Percentiles rank a stretch among this genome's conserved stretches.
phyloP scores from a whole-genome alignment of 2,797 vertebrate genomes.

The Helarctos malayanus region DNA sequence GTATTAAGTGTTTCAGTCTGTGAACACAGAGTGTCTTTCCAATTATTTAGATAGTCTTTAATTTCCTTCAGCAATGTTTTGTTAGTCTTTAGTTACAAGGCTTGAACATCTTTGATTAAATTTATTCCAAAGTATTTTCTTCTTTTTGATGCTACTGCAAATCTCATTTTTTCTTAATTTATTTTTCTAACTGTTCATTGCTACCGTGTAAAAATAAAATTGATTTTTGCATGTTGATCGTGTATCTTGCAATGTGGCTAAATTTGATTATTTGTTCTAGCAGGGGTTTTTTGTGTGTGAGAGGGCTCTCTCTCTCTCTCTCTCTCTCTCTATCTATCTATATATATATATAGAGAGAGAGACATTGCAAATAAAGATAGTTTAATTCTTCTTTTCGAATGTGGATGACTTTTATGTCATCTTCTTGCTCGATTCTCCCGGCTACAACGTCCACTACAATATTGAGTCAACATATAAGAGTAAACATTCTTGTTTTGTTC shows the following conservation, averaged over 20 bases:
- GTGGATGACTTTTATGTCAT: not conserved
- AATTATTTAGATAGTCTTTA: conserved; percentile 18
- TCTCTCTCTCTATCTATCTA: no score
- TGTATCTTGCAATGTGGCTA: not conserved
- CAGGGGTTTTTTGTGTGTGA: not conserved
- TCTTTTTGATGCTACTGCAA: not conserved
- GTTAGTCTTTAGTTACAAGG: not conserved
- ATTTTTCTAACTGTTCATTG: conserved; percentile 11
- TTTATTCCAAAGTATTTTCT: conserved; percentile 7
- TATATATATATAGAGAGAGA: no score
- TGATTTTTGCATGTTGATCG: not conserved
- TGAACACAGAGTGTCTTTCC: not conserved
- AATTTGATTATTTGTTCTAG: not conserved
- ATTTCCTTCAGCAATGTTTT: not conserved
- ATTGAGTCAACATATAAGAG: not conserved
- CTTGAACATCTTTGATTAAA: not conserved
- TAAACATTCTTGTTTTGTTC: not conserved
- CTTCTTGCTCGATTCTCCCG: not conserved
- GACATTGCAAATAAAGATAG: not conserved
- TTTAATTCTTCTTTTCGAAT: not conserved
- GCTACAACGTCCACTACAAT: not conserved
- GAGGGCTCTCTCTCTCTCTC: no score
- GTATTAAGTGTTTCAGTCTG: not conserved
- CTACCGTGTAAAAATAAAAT: not conserved
- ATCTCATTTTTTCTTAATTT: not conserved